A percentile compares a stretch with the other conserved stretches of the same genome.
These are phyloP conservation scores for Pollenia amentaria DNA, from an alignment of 2,888 invertebrate species.

Conservation along the genomic window DNA sequence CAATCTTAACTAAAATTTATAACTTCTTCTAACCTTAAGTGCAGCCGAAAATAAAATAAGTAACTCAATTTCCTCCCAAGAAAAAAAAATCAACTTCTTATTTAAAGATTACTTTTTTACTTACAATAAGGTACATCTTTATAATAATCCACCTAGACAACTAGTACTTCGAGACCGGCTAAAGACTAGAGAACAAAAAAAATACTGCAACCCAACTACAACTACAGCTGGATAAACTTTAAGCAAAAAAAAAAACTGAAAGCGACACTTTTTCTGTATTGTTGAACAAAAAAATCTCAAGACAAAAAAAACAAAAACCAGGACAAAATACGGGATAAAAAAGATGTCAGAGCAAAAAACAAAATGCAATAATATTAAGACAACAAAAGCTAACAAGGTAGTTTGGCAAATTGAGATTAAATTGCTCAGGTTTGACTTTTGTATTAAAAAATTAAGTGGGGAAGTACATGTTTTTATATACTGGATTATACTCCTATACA, in stretches of 20 bases:
- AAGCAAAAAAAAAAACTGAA: constrained; percentile 40
- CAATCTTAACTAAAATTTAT: too few species aligned
- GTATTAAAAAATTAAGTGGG: constrained; percentile 70
- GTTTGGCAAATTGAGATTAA: constrained; percentile 80
- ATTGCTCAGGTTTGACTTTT: constrained; percentile 77
- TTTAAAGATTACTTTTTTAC: constrained; percentile 48
- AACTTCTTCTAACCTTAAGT: constrained; percentile 27
- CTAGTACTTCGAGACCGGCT: constrained; percentile 10
- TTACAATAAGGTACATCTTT: constrained; percentile 31
- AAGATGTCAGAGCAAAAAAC: constrained; percentile 1
- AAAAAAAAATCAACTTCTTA: constrained; percentile 37
- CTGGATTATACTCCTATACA: background rate
- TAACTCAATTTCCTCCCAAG: constrained; percentile 63
- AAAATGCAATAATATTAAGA: constrained; percentile 52
- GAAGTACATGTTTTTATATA: background rate
- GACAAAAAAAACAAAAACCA: background rate
- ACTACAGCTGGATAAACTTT: constrained; percentile 46
- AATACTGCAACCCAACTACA: constrained; percentile 14
- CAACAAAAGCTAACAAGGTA: constrained; percentile 73
- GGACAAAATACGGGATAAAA: constrained; percentile 12
- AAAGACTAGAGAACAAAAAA: constrained; percentile 24
- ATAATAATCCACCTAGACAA: constrained; percentile 40
- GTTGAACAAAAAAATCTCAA: constrained; percentile 22
- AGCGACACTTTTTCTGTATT: constrained; percentile 66
- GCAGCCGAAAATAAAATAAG: constrained; percentile 45